Conservation (phyloP, 2,888 invertebrate species). For the Euzophera pinguis region DNA sequence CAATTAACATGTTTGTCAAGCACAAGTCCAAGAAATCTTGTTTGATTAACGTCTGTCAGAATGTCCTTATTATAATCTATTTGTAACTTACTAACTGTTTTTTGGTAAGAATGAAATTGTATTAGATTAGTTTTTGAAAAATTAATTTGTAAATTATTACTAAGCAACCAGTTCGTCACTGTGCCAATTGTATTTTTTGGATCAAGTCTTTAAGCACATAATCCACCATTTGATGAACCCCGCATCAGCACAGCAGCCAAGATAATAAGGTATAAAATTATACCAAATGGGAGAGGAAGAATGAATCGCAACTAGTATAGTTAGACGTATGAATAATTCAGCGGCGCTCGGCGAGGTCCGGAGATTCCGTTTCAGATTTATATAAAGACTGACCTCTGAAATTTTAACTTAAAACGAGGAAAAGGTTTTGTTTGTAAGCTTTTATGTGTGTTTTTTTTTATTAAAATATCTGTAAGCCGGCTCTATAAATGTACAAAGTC, state of each 20-base stretch:
- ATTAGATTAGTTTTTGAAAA: no score
- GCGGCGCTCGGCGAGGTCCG: slow-evolving; percentile 28
- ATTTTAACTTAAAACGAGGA: slow-evolving; percentile 21
- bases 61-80: no score
- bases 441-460: background rate
- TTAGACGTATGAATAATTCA: slow-evolving; percentile 55
- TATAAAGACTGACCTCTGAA: slow-evolving; percentile 35
- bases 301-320: slow-evolving; percentile 45
- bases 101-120: no score
- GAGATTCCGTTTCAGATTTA: slow-evolving; percentile 46
- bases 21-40: no score
- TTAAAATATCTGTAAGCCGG: background rate
- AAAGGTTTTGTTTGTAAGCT: background rate
- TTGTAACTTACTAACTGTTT: no score
- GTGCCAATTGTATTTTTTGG: no score
- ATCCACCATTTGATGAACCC: background rate
- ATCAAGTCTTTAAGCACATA: no score
- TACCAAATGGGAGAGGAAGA: slow-evolving; percentile 43
- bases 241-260: slow-evolving; percentile 6
- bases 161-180: no score
- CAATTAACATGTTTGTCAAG: no score
- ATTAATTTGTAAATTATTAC: no score
- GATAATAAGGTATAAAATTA: slow-evolving; percentile 25
- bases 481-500: no score
- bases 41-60: no score